These are phyloP conservation scores for Scolopax bukidnonensis DNA, from an alignment of 2,797 vertebrate species.

Conservation along the genomic window DNA sequence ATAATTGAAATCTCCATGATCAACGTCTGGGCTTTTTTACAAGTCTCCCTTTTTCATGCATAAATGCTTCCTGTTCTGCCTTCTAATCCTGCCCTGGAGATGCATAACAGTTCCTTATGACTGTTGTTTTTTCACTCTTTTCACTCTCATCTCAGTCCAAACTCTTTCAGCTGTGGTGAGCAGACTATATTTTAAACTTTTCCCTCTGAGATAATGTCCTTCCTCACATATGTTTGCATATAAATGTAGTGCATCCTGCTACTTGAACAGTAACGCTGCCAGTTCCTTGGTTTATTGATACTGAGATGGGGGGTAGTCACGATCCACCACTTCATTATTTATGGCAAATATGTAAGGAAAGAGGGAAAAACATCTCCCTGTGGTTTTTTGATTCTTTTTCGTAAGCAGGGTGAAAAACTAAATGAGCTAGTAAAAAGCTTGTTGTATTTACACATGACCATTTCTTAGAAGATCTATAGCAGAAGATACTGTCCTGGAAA, in stretches of 20 bases:
- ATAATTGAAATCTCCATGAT: slow-evolving; percentile 57
- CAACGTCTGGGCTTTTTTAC: slow-evolving; percentile 59
- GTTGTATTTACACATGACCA: not conserved
- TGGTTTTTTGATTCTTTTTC: not conserved
- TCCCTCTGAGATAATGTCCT: slow-evolving; percentile 41
- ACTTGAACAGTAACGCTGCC: not conserved
- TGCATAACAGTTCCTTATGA: slow-evolving; percentile 42
- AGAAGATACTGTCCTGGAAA: not conserved
- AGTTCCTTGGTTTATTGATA: not conserved
- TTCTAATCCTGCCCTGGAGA: slow-evolving; percentile 70
- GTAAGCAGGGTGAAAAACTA: not conserved
- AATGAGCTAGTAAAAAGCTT: not conserved
- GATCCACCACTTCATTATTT: not conserved
- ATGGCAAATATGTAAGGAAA: not conserved
- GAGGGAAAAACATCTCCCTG: not conserved
- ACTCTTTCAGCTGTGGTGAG: slow-evolving; percentile 45
- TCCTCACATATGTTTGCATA: slow-evolving; percentile 21
- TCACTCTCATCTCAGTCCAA: slow-evolving; percentile 65
- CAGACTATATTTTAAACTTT: slow-evolving; percentile 57
- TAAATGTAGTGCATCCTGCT: slow-evolving; percentile 13
- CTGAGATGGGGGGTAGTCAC: not conserved
- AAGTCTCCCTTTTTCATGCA: slow-evolving; percentile 41
- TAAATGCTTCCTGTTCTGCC: slow-evolving; percentile 62
- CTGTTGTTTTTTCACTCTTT: slow-evolving; percentile 62
- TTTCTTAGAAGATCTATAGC: not conserved